Evolutionary conservation across 1,140 invertebrate species (phyloP), one percentile per base, ranked within the genome.

Genomic region (Apis dorsata): DNA sequence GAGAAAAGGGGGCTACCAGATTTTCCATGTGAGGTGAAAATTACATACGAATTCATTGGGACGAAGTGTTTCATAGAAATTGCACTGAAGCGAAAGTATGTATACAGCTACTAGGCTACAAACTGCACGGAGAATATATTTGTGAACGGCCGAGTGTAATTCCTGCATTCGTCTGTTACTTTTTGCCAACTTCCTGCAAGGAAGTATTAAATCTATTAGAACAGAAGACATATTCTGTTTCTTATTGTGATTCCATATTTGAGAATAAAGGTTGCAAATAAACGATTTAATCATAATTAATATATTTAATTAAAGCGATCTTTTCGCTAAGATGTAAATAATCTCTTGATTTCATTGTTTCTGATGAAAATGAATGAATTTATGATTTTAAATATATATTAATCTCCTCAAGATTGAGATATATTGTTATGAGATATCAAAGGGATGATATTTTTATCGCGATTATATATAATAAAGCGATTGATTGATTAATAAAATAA

Each of bases 31-130:
- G 15, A 75, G 82, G 79, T 72, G 85, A 87, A 83, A 87, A 87
- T 87, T 87, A 86, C 86, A 87, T 87, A 78, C 85, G 85, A 87
- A 84, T 87, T 70, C 85, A 81, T 87, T 86, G 82, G 69, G 72
- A 79, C 77, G 81, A 69, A 79, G 63, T 73, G 65, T 72, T 86
- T 65, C 28, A 59, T 5, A 68, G 63, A 81, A 78, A 63, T 82
- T 86, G 76, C 85, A 71, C 82, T 72, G 83, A 83, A 86, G 66
- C 63, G 81, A n/a, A 71, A 84, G 81, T 77, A 69, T 79, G 81
- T 84, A 81, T 84, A 71, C 77, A 44, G 34, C 4, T 77, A 72
- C 65, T 59, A 76, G 76, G 72, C 62, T 76, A 75, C 83, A 86
- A 84, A 83, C 75, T 86, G 70, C 86, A 69, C 34, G 60, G 63